phyloP scores from a whole-genome alignment of 2,113 vertebrate species.

The Spea bombifrons region DNA sequence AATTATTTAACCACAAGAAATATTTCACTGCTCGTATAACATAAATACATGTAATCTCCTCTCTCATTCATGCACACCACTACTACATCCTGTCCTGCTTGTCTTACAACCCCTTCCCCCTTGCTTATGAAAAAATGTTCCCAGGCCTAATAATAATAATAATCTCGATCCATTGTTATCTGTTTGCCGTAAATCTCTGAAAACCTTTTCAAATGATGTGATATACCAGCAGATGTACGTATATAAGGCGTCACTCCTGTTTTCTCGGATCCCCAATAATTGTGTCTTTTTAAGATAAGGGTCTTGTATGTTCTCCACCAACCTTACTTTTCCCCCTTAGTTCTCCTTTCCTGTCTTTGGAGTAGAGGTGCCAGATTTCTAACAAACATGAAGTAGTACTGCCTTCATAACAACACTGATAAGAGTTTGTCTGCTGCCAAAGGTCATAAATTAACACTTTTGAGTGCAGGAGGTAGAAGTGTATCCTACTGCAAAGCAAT shows the following conservation, averaged over 20 bases:
- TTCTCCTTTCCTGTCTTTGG: slow-evolving; percentile 24
- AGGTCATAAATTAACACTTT: slow-evolving; percentile 6
- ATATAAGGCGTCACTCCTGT: slow-evolving; percentile 1
- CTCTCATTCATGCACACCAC: neutral
- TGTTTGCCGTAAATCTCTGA: slow-evolving; percentile 24
- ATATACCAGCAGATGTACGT: slow-evolving; percentile 21
- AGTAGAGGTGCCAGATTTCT: slow-evolving; percentile 38
- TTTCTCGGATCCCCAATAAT: slow-evolving; percentile 27
- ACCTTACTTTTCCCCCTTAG: slow-evolving; percentile 7
- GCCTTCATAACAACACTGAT: slow-evolving; percentile 31
- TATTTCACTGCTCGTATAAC: slow-evolving; percentile 21
- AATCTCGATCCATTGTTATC: slow-evolving; percentile 37
- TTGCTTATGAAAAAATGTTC: slow-evolving; percentile 1
- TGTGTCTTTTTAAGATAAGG: slow-evolving; percentile 34
- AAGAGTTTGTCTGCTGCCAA: slow-evolving; percentile 38
- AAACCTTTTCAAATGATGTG: slow-evolving; percentile 1
- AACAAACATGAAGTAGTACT: slow-evolving; percentile 17
- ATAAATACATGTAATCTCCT: slow-evolving; percentile 26
- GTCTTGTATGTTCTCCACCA: neutral
- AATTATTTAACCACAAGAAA: slow-evolving; percentile 18
- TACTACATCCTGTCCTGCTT: neutral
- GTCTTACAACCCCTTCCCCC: neutral
- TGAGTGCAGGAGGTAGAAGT: too few species aligned
- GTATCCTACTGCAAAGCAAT: too few species aligned
- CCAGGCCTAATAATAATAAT: slow-evolving; percentile 32